Base-by-base conservation (phyloP, 2,113 vertebrate genomes). In the Amphilophus citrinellus region DNA sequence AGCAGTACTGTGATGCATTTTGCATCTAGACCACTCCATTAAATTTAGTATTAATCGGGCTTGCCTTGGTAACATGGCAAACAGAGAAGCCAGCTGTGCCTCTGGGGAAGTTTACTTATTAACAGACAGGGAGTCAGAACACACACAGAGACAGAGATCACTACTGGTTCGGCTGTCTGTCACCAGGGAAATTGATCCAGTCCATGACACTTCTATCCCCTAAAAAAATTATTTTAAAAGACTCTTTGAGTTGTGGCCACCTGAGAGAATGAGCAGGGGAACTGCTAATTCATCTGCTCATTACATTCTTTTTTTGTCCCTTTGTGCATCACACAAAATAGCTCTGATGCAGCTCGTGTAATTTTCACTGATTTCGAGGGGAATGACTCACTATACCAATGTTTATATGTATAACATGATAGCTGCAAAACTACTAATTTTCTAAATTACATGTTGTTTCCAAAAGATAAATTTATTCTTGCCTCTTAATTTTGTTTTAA, bases 31-130 rank as follows among this genome's bases (percentile, higher is more conserved):
- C 37, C 11, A 11, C 80, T 82, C 84, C 61, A 88, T 93, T 91
- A 88, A 82, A 90, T 89, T 77, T 71, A 22, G 66, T 84, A 93
- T 88, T 87, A 89, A 90, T 83, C 59, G 84, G 62, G 82, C 79
- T 84, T 84, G 81, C 76, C 76, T 77, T 63, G 83, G 80, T 89
- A 89, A 92, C 92, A 79, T 90, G 84, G 88, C 84, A 88, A 89
- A 84, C 76, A 87, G 86, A 84, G 84, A 66, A 82, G 87, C 86
- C 89, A 85, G 86, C 90, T 89, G 89, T 87, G 90, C 81, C 91
- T 89, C 83, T 87, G 71, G 85, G 84, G 61, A 85, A 76, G 79
- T 89, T 89, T 90, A 84, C 92, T 94, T 91, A 91, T 95, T 94
- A 94, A 86, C 89, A 90, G 89, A 79, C 87, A 50, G 88, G 84